phyloP scores from a whole-genome alignment of 2,797 vertebrate genomes.

The Acrossocheilus wenchowensis region DNA sequence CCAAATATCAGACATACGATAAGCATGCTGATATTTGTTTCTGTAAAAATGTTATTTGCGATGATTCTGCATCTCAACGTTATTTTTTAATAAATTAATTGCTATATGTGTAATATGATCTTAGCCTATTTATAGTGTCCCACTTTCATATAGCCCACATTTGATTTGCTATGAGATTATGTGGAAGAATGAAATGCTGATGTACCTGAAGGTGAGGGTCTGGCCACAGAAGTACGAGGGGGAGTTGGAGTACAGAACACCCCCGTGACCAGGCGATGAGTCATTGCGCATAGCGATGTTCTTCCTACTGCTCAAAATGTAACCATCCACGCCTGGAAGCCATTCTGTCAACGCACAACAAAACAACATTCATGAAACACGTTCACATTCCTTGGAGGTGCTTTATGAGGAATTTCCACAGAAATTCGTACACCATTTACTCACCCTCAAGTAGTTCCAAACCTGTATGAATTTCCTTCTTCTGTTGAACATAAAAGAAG shows the following conservation, averaged over 20 bases:
- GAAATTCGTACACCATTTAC: background rate
- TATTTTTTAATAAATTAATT: too few relatives aligned
- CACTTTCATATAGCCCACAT: background rate
- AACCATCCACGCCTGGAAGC: constrained; percentile 89
- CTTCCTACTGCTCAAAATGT: constrained; percentile 93
- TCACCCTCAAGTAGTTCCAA: too few relatives aligned
- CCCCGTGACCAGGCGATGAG: constrained; percentile 74
- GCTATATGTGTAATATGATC: background rate
- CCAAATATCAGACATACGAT: constrained; percentile 34
- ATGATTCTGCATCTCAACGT: background rate
- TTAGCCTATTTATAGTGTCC: background rate
- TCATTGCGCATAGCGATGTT: constrained; percentile 94
- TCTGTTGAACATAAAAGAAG: background rate
- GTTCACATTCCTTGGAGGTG: background rate
- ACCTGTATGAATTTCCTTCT: background rate
- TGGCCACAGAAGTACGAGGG: constrained; percentile 94
- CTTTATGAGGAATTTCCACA: background rate
- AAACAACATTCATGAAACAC: background rate
- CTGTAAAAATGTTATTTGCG: background rate
- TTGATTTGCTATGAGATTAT: background rate
- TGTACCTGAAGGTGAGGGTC: constrained; percentile 93
- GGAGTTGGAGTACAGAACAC: constrained; percentile 90
- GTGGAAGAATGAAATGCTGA: background rate
- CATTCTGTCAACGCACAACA: constrained; percentile 81
- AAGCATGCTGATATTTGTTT: background rate